Evolutionary conservation across 2,888 invertebrate species (phyloP).

Genomic region (Meteorus colon): DNA sequence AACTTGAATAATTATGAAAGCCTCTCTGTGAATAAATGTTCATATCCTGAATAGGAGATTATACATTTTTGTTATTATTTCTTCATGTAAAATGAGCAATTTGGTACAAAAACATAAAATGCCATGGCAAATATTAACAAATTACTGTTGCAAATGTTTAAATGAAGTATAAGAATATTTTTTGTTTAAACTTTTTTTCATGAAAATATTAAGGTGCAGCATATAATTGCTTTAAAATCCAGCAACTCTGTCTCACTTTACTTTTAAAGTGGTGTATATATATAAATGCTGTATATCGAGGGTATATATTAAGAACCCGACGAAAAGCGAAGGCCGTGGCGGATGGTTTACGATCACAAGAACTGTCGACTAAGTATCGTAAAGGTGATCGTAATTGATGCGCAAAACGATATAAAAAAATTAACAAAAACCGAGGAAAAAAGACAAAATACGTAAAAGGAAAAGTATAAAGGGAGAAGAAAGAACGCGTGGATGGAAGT

Average conservation of each 20-base stretch:
- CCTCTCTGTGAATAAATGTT: not conserved
- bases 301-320: constrained; percentile 23
- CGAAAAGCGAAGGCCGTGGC: constrained; percentile 34
- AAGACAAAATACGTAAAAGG: not conserved
- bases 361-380: constrained; percentile 63
- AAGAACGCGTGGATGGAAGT: constrained; percentile 2
- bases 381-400: constrained; percentile 68
- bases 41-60: not conserved
- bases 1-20: no score
- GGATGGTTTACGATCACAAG: constrained; percentile 64
- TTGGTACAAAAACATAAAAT: no score
- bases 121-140: not conserved
- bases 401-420: constrained; percentile 54
- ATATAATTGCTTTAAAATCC: constrained; percentile 12
- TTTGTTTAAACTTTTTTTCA: not conserved
- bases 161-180: not conserved
- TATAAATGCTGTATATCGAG: constrained; percentile 10
- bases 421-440: not conserved
- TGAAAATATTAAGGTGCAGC: not conserved
- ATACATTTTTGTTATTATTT: not conserved
- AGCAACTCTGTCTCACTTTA: not conserved
- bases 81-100: not conserved
- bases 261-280: constrained; percentile 32
- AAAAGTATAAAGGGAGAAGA: not conserved
- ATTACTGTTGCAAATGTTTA: not conserved